Evolutionary conservation across 2,888 invertebrate species (phyloP).

Genomic region (Hypolimnas misippus): DNA sequence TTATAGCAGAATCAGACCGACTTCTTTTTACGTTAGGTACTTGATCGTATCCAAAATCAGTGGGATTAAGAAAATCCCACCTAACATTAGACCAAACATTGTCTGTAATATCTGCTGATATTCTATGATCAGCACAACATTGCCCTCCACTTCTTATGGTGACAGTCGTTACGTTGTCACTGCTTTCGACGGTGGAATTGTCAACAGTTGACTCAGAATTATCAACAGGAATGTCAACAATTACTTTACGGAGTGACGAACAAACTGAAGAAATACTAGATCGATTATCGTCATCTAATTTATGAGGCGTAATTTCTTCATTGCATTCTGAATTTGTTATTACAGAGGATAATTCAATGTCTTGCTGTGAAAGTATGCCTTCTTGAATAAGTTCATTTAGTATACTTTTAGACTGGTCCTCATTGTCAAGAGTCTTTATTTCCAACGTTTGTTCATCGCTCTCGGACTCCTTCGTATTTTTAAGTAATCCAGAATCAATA

Average conservation of each 20-base stretch:
- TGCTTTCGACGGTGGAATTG: constrained; percentile 64
- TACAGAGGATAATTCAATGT: constrained; percentile 72
- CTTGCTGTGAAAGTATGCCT: constrained; percentile 74
- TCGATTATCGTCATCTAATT: constrained; percentile 66
- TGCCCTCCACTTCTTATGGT: constrained; percentile 70
- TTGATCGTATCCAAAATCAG: constrained; percentile 78
- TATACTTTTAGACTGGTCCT: constrained; percentile 70
- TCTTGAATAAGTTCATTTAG: constrained; percentile 75
- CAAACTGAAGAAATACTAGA: constrained; percentile 66
- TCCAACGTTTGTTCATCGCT: constrained; percentile 44
- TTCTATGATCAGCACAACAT: constrained; percentile 77
- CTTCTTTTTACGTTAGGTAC: constrained; percentile 74
- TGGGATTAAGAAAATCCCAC: constrained; percentile 78
- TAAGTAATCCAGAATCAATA: constrained; percentile 77
- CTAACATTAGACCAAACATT: constrained; percentile 79
- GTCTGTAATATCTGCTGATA: constrained; percentile 74
- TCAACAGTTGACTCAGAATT: constrained; percentile 67
- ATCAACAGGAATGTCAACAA: constrained; percentile 73
- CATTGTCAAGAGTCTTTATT: constrained; percentile 40
- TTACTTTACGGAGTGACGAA: constrained; percentile 66
- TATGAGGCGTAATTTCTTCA: constrained; percentile 59
- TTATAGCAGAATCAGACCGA: constrained; percentile 76
- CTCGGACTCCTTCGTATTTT: constrained; percentile 56
- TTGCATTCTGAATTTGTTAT: constrained; percentile 66
- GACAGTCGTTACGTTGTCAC: constrained; percentile 72